Conservation (phyloP, 2,113 vertebrate genomes). For the Equus przewalskii region DNA sequence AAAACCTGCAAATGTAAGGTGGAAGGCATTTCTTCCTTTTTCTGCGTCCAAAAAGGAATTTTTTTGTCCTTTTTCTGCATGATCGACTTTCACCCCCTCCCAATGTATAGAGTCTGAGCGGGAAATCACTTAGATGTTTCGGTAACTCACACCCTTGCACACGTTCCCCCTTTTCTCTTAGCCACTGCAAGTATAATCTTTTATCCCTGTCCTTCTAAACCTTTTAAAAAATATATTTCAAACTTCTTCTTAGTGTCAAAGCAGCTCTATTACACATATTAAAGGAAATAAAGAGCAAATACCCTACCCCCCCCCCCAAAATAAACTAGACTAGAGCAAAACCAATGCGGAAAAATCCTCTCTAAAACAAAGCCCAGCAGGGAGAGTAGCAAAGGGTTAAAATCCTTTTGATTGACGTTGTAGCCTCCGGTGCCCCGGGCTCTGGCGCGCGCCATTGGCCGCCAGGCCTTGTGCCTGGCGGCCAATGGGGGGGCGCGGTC, state of each 20-base stretch:
- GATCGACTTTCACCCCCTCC: neutral
- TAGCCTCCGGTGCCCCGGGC: constrained; percentile 91
- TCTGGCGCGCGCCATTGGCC: constrained; percentile 94
- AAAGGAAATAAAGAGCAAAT: constrained; percentile 38
- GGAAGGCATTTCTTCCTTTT: neutral
- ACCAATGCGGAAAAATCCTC: neutral
- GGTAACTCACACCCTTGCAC: neutral
- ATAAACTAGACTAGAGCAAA: constrained; percentile 18
- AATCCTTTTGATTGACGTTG: constrained; percentile 90
- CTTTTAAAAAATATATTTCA: constrained; percentile 38
- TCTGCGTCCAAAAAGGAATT: neutral
- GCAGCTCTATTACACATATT: neutral
- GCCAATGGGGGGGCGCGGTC: constrained; percentile 96
- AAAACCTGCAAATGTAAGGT: constrained; percentile 6
- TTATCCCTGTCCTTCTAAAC: neutral
- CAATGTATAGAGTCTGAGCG: neutral
- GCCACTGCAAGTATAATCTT: neutral
- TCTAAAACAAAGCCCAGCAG: constrained; percentile 45
- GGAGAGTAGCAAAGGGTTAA: constrained; percentile 81
- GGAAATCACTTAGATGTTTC: constrained; percentile 31
- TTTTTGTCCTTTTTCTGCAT: neutral
- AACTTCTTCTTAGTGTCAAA: constrained; percentile 58
- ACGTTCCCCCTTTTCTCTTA: neutral
- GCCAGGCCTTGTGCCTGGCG: constrained; percentile 90
- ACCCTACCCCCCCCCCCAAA: neutral